Percentiles rank a stretch among this genome's conserved stretches.
These are phyloP conservation scores for Schizothorax lantsangensis DNA, from an alignment of 2,797 vertebrate genomes.

Conservation along the genomic window DNA sequence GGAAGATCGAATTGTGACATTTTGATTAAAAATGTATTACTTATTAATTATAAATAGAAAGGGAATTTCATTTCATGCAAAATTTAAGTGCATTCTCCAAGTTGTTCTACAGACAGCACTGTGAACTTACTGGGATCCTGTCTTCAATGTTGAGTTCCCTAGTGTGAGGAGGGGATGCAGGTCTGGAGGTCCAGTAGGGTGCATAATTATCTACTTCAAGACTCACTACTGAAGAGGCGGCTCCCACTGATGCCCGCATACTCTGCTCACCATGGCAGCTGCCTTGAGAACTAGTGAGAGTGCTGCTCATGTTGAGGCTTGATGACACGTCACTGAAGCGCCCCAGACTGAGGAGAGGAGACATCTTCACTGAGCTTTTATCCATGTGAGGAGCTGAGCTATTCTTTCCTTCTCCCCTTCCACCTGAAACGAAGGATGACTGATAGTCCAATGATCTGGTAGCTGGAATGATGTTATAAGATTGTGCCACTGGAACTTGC, in stretches of 20 bases:
- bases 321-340: constrained; percentile 71
- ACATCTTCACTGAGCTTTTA: constrained; percentile 18
- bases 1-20: not conserved
- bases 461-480: constrained; percentile 24
- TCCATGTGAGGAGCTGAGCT: constrained; percentile 25
- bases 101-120: not conserved
- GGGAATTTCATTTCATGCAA: not conserved
- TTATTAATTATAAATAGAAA: not conserved
- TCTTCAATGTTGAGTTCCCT: constrained; percentile 86
- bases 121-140: constrained; percentile 84
- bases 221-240: constrained; percentile 70
- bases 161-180: constrained; percentile 63
- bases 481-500: not conserved
- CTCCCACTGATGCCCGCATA: constrained; percentile 61
- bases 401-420: constrained; percentile 17
- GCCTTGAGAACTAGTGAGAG: constrained; percentile 66
- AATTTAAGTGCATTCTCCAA: not conserved
- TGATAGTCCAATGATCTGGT: constrained; percentile 15
- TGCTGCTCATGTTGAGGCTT: constrained; percentile 63
- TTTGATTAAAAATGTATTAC: not conserved
- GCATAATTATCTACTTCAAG: constrained; percentile 76
- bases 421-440: constrained; percentile 4
- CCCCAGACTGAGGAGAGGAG: constrained; percentile 58
- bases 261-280: constrained; percentile 65
- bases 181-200: constrained; percentile 70